Evolutionary conservation across 1,140 invertebrate genomes (phyloP), one percentile per base, ranked within the genome.

Genomic region (Oppia nitens): DNA sequence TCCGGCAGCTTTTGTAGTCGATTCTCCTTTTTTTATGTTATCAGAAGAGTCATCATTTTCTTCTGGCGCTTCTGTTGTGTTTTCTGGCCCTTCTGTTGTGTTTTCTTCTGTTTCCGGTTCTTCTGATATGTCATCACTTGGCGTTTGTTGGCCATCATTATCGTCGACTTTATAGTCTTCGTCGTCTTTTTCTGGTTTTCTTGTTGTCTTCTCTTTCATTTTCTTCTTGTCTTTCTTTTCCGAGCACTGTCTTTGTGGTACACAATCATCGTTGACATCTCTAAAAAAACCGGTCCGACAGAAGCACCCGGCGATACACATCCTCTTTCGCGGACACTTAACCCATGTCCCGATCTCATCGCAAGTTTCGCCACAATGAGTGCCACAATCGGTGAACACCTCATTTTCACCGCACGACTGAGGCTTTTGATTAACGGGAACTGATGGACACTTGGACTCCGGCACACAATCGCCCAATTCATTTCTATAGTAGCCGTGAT

Each of bases 401-500:
- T 40, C 32, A 9, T 17, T 17, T 9, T 40, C 6, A 40, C 32
- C 32, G 17, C 32, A 40, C 17, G 32, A 40, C 17, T 40, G 32
- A 40, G 17, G 32, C 6, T 40, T 40, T 40, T 9, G 32, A 40
- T 40, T 40, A 9, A 40, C 6, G 17, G 32, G 6, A 40, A 40
- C 17, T 40, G 32, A 40, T 17, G 32, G 32, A 17, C 32, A 40
- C 32, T 40, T 6, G 6, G 45, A 20, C 17, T 26, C 32, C 4
- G 32, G 11, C 20, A 61, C 55, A 20, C 60, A 61, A 23, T 27
- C 20, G 1, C 55, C 55, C 1, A 53, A 12, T 2, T 57, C 55
- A 12, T 58, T 50, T 28, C 52, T 48, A 17, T 58, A 29, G 25
- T 53, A 47, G 26, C 56, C 60, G 2, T 50, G 23, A 25, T 21